Conservation (phyloP, 2,113 vertebrate species). For the Arvicanthis niloticus region DNA sequence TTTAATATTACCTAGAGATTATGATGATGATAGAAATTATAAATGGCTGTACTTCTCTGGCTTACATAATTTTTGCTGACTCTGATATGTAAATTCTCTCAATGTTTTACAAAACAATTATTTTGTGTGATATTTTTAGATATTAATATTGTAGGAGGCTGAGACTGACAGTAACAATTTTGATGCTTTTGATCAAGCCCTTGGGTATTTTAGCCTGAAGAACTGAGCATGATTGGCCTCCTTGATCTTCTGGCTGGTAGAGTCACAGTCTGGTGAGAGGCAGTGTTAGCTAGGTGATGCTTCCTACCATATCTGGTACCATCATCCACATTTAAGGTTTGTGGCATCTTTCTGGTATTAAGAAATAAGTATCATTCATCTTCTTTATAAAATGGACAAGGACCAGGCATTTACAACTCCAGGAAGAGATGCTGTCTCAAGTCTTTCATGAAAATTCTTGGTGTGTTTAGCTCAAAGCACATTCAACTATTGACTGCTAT, state of each 20-base stretch:
- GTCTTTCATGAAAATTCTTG: not conserved
- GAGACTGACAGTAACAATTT: not conserved
- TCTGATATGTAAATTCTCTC: constrained; percentile 13
- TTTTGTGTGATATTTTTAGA: not conserved
- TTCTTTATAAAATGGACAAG: not conserved
- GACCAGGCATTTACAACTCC: too few relatives aligned
- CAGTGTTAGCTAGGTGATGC: not conserved
- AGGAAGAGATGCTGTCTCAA: not conserved
- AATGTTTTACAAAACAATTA: not conserved
- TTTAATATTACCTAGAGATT: constrained; percentile 35
- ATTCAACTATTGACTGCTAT: not conserved
- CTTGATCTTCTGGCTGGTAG: not conserved
- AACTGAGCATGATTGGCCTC: not conserved
- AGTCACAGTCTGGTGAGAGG: not conserved
- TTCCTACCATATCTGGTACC: too few relatives aligned
- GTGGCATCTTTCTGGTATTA: not conserved
- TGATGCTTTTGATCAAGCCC: not conserved
- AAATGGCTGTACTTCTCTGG: not conserved
- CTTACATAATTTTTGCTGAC: not conserved
- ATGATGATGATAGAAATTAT: not conserved
- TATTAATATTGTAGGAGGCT: not conserved
- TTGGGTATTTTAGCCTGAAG: not conserved
- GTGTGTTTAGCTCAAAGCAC: not conserved
- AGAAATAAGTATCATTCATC: not conserved
- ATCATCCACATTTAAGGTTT: not conserved